A percentile compares a stretch with the other conserved stretches of the same genome.
These are phyloP conservation scores for Prunella fulvescens DNA, from an alignment of 2,113 vertebrate species.

Conservation along the genomic window DNA sequence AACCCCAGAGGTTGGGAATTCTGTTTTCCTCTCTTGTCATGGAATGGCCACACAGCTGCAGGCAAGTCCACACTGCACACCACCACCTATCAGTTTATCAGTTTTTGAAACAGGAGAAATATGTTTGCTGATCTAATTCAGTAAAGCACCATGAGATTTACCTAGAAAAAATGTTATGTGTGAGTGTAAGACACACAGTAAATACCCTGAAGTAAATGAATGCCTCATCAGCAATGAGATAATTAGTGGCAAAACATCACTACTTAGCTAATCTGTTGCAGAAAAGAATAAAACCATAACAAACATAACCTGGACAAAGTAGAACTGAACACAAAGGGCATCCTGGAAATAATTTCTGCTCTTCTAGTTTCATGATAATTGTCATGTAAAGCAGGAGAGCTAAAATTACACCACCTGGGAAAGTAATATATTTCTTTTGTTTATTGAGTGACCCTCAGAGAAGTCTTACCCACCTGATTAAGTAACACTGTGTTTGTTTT, in stretches of 20 bases:
- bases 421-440: slow-evolving; percentile 53
- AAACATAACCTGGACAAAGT: slow-evolving; percentile 8
- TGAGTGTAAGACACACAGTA: not conserved
- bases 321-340: slow-evolving; percentile 25
- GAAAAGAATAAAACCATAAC: slow-evolving; percentile 34
- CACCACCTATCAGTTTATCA: not conserved
- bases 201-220: not conserved
- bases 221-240: slow-evolving; percentile 10
- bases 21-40: not conserved
- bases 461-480: slow-evolving; percentile 55
- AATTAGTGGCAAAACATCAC: slow-evolving; percentile 23
- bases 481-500: slow-evolving; percentile 67
- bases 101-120: not conserved
- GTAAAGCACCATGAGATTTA: not conserved
- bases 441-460: slow-evolving; percentile 58
- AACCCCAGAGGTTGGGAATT: fast-evolving
- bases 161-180: not conserved
- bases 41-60: not conserved
- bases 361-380: slow-evolving; percentile 58
- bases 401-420: slow-evolving; percentile 34
- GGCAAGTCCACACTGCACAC: not conserved
- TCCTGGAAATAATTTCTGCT: slow-evolving; percentile 32
- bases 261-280: slow-evolving; percentile 11
- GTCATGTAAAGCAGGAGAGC: slow-evolving; percentile 62
- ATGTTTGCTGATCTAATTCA: not conserved